These are phyloP conservation scores for Norana najaformis DNA, from an alignment of 2,888 invertebrate genomes.

Conservation along the genomic window DNA sequence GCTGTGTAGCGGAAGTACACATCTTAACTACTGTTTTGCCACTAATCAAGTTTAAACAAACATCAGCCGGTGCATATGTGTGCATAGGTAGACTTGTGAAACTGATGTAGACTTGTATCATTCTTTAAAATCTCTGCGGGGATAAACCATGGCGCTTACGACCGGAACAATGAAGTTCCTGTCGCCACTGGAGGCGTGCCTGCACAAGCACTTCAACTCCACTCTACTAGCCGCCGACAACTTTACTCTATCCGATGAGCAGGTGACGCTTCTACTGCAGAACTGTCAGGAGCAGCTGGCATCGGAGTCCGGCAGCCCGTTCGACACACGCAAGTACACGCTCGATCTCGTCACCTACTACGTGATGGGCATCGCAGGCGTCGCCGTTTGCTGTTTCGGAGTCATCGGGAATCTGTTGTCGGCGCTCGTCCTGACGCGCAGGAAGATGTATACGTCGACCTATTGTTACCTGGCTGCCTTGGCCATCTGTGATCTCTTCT, in stretches of 20 bases:
- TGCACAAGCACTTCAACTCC: neutral
- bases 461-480: constrained; percentile 60
- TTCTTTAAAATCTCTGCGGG: neutral
- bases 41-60: neutral
- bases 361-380: constrained; percentile 58
- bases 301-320: neutral
- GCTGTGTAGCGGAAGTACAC: no score
- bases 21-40: no score
- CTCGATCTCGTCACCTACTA: constrained; percentile 44
- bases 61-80: neutral
- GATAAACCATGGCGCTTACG: neutral
- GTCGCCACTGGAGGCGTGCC: neutral
- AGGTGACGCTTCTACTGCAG: neutral
- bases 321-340: neutral
- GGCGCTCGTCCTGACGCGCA: constrained; percentile 55
- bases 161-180: neutral
- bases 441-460: constrained; percentile 51
- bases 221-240: neutral
- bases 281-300: neutral
- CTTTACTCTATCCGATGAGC: neutral
- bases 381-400: constrained; percentile 56
- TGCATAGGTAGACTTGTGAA: neutral
- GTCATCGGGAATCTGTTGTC: constrained; percentile 59
- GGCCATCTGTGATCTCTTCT: constrained; percentile 58
- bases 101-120: neutral